Conservation (phyloP, 2,888 invertebrate species). For the Octonoba sinensis region DNA sequence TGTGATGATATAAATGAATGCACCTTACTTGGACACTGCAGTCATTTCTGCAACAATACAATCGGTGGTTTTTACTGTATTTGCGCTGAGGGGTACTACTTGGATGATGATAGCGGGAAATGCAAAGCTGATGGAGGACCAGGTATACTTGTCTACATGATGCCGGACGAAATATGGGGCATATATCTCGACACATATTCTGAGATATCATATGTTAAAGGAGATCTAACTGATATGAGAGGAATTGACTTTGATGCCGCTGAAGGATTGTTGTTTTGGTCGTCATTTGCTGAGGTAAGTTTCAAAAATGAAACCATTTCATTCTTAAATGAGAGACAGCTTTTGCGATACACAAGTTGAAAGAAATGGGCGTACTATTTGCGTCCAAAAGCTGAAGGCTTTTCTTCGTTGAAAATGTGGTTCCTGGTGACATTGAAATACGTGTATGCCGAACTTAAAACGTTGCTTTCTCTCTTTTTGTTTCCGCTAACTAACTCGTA, state of each 20-base stretch:
- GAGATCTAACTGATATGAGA: slow-evolving; percentile 39
- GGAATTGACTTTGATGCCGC: slow-evolving; percentile 91
- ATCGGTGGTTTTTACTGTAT: slow-evolving; percentile 71
- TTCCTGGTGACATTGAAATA: no score
- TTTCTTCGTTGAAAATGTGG: no score
- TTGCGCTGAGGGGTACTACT: slow-evolving; percentile 69
- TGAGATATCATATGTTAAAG: slow-evolving; percentile 75
- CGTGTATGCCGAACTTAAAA: no score
- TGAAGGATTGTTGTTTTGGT: slow-evolving; percentile 96
- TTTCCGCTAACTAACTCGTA: no score
- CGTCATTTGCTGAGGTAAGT: slow-evolving; percentile 79
- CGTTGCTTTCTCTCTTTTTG: no score
- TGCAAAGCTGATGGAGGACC: slow-evolving; percentile 65
- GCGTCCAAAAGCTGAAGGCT: no score
- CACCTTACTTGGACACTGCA: slow-evolving; percentile 69
- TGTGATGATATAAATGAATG: slow-evolving; percentile 80
- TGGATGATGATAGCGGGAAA: slow-evolving; percentile 60
- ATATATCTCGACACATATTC: slow-evolving; percentile 73
- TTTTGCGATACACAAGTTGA: no score
- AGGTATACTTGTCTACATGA: slow-evolving; percentile 70
- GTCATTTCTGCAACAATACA: slow-evolving; percentile 71
- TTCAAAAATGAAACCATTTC: no score
- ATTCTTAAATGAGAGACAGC: no score
- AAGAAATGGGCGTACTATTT: no score
- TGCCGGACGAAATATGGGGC: slow-evolving; percentile 78